Evolutionary conservation across 2,113 vertebrate species (phyloP), one percentile per base, ranked within the genome.

Genomic region (Lepus timidus): DNA sequence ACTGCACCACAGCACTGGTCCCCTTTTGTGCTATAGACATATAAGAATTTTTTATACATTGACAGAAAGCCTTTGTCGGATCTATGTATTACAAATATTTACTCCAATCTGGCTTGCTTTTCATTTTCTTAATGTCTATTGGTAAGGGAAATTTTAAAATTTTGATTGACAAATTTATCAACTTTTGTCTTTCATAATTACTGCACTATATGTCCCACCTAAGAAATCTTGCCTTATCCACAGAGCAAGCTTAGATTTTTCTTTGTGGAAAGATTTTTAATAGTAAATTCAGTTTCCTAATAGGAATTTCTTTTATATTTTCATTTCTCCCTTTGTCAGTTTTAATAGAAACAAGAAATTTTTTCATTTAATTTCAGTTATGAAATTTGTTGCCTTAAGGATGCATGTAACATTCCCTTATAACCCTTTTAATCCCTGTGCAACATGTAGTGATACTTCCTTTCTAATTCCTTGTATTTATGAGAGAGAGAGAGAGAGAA

Each of bases 321-420:
- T 81, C 13, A 58, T 70, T 86, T 81, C 39, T 90, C 55, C 12
- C 51, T 87, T 65, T 93, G 25, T 95, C 31, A 52, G 12, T 91
- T 90, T 84, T 89, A 4, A 92, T 75, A 58, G n/a, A n/a, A n/a
- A n/a, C 52, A 91, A 89, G 33, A 76, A 88, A 70, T 39, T 10
- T 86, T 12, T 71, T 81, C 6, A 31, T 81, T 86, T 75, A n/a
- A 51, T 39, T 88, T 68, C 74, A 85, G 4, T 62, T 29, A 64
- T 13, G 36, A 68, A 29, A 44, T 74, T 39, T 85, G 11, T 74
- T 85, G 52, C 22, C 27, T 52, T 79, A 20, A 84, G 68, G 4
- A 80, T 58, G 25, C n/a, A 75, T 81, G 62, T 80, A 20, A 67
- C 17, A n/a, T 29, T 88, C 58, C 12, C 13, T 8, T 73, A 22